Conservation (phyloP, 2,113 vertebrate species). For the Aegithalos caudatus region DNA sequence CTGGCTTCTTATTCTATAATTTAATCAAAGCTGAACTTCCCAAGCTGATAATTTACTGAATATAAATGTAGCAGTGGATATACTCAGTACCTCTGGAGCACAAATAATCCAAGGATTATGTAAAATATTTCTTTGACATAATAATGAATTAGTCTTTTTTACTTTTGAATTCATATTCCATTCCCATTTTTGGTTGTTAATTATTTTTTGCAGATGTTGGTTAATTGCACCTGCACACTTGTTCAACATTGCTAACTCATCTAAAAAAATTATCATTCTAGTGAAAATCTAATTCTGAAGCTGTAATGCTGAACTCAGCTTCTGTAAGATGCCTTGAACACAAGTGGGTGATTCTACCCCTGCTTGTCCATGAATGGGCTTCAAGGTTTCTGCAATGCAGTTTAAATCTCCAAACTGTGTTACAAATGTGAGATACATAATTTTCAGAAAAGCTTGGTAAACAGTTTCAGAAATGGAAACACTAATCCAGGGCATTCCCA, state of each 20-base stretch:
- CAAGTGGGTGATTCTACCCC: not conserved
- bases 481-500: not conserved
- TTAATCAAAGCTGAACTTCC: not conserved
- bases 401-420: not conserved
- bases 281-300: not conserved
- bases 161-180: not conserved
- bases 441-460: not conserved
- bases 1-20: not conserved
- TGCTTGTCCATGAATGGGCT: not conserved
- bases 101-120: not conserved
- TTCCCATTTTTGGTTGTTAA: not conserved
- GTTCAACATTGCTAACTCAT: not conserved
- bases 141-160: not conserved
- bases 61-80: not conserved
- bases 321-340: not conserved
- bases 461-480: not conserved
- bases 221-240: slow-evolving; percentile 1
- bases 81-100: not conserved
- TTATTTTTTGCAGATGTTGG: not conserved
- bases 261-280: not conserved
- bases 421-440: not conserved
- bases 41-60: not conserved
- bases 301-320: not conserved
- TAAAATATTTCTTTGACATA: not conserved
- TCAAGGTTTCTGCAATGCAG: not conserved